Percentiles rank a stretch among this genome's conserved stretches.
Conservation (phyloP, 2,797 vertebrate genomes). For the Amblyraja radiata region DNA sequence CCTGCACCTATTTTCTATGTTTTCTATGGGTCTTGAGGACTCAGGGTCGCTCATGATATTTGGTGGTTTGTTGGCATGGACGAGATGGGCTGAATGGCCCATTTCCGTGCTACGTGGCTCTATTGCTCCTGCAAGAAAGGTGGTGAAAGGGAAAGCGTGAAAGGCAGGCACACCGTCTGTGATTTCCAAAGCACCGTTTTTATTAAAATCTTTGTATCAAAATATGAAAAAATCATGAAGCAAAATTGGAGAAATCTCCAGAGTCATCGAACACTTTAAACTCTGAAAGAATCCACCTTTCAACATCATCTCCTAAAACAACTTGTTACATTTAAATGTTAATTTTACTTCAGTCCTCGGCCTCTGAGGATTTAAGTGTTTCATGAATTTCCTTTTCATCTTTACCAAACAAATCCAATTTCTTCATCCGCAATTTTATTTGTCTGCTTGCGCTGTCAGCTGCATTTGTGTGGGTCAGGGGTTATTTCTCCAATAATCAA, state of each 20-base stretch:
- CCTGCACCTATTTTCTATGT: no score
- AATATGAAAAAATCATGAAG: background rate
- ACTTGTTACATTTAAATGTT: slow-evolving; percentile 13
- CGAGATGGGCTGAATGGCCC: no score
- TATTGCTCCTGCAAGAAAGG: background rate
- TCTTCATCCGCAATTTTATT: slow-evolving; percentile 33
- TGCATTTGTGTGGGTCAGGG: slow-evolving; percentile 30
- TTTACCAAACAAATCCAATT: slow-evolving; percentile 32
- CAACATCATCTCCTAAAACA: background rate
- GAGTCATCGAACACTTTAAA: background rate
- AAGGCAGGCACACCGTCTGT: background rate
- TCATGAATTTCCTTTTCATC: slow-evolving; percentile 2
- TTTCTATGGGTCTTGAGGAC: no score
- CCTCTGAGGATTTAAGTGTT: slow-evolving; percentile 7
- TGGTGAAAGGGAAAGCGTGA: background rate
- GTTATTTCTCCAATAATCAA: slow-evolving; percentile 27
- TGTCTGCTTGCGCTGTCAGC: background rate
- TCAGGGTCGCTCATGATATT: no score
- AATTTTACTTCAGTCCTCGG: background rate
- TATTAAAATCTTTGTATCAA: background rate
- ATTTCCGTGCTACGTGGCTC: no score
- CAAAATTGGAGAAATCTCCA: slow-evolving; percentile 1
- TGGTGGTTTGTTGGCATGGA: no score
- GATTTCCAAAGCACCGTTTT: background rate
- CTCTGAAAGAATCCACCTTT: background rate